Base-by-base conservation (phyloP, 2,797 vertebrate genomes). In the Coreius guichenoti region DNA sequence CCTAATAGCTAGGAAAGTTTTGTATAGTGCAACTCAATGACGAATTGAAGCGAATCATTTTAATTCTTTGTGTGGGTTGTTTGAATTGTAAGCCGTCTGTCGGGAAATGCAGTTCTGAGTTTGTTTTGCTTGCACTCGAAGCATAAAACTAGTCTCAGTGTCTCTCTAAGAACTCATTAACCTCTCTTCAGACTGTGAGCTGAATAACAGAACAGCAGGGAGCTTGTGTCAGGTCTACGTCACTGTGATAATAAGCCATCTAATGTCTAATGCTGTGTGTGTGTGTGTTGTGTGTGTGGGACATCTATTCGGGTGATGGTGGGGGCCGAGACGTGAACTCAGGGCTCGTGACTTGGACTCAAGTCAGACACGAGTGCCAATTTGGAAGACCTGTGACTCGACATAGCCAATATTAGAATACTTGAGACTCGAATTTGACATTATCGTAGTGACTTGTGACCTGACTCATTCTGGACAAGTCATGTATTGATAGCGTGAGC, bases 121-220 rank as follows among this genome's bases (percentile, higher is more conserved):
- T 68, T 83, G 82, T 83, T 77, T 83, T 43, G 45, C 82, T 69
- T 69, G 73, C 47, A 67, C 31, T 68, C 6, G 4, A 68, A 29
- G 23, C 56, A 65, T 29, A n/a, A n/a, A 65, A 51, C 43, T 74
- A 17, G 58, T 75, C 67, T 58, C 76, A 29, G 72, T 81, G 65
- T 49, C 33, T 78, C 45, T 77, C 47, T 51, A 82, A 80, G 86
- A 90, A 85, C 86, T 89, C 86, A 84, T 89, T 87, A 90, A 90
- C 86, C 84, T 81, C 82, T 83, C 75, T 49, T 83, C n/a, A 29
- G 39, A 74, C 82, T 91, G 80, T 82, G 83, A 83, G 49, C 82
- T 85, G 81, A 51, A 78, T 81, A 81, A 85, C 82, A 76, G 81
- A 88, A 84, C 77, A 84, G 54, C 82, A 77, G 69, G 82, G 75